Base-by-base conservation (phyloP, 2,113 vertebrate genomes). In the Phasianus colchicus region DNA sequence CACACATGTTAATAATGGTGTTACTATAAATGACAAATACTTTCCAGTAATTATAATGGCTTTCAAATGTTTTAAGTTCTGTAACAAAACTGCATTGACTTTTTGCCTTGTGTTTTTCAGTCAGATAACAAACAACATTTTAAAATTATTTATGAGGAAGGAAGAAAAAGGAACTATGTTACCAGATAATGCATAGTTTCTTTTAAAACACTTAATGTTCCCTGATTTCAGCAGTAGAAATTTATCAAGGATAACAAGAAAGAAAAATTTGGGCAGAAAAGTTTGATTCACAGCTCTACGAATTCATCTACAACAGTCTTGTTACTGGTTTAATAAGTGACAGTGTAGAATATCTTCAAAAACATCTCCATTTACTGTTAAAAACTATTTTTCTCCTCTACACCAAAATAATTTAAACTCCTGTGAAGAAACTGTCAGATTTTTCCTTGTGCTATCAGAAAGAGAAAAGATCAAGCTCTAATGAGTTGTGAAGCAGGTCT, bases 251-350 rank as follows among this genome's bases (percentile, higher is more conserved):
- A 66, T 92, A 92, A 95, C 82, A 93, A 85, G 75, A 78, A 55
- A 71, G 57, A 52, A 89, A 90, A 91, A 88, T 73, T 93, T 96
- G 78, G 87, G 96, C 88, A 95, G 84, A 86, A 94, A 95, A 94
- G 92, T 65, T 91, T 89, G 64, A 89, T 92, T 95, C 89, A 82
- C 91, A 79, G 74, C 36, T 90, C 89, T 67, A 82, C 77, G 89
- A 95, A 86, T 93, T 89, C 86, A 90, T 90, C 65, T 58, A 79
- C 79, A 94, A 85, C 66, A 96, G 82, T 67, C 58, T 83, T 94
- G 89, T 75, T 86, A 47, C 79, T 83, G 87, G 66, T 78, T 94
- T 85, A 84, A 66, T 73, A 95, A 95, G 84, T 83, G 85, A 92
- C 64, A 83, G 67, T 76, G 92, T 13, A 7, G 72, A 61, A 89